phyloP scores from a whole-genome alignment of 2,888 invertebrate genomes.

The Phasia obesa region DNA sequence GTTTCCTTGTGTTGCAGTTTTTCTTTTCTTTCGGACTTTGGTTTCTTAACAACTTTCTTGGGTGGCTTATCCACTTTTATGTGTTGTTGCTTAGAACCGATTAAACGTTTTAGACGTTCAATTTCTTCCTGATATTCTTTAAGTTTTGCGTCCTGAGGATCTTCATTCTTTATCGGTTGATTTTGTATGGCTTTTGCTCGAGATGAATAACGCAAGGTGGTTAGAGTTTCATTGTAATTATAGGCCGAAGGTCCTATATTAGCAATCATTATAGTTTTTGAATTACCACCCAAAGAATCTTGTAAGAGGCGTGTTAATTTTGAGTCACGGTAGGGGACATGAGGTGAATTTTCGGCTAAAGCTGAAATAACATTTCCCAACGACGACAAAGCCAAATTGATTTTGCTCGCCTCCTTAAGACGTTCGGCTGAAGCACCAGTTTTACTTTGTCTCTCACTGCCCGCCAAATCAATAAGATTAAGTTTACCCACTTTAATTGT shows the following conservation, averaged over 20 bases:
- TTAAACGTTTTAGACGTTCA: slow-evolving; percentile 85
- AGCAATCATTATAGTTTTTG: slow-evolving; percentile 99
- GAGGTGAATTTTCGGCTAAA: slow-evolving; percentile 95
- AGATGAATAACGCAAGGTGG: slow-evolving; percentile 97
- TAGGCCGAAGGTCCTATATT: slow-evolving; percentile 98
- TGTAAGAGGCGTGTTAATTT: slow-evolving; percentile 97
- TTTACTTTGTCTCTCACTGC: slow-evolving; percentile 98
- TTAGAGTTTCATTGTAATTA: slow-evolving; percentile 98
- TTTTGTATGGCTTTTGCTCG: slow-evolving; percentile 99
- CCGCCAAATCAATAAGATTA: slow-evolving; percentile 98
- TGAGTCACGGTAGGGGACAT: slow-evolving; percentile 98
- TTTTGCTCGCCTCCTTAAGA: slow-evolving; percentile 97
- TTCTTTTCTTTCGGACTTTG: slow-evolving; percentile 74
- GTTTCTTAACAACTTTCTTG: slow-evolving; percentile 76
- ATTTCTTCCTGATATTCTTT: slow-evolving; percentile 98
- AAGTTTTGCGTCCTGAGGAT: slow-evolving; percentile 98
- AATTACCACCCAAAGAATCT: slow-evolving; percentile 99
- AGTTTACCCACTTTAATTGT: slow-evolving; percentile 92
- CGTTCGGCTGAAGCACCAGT: slow-evolving; percentile 97
- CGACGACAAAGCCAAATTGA: slow-evolving; percentile 98
- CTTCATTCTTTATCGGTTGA: slow-evolving; percentile 98
- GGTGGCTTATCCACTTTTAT: slow-evolving; percentile 77
- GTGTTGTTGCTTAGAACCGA: slow-evolving; percentile 82
- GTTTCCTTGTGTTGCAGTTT: slow-evolving; percentile 74
- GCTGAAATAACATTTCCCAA: slow-evolving; percentile 99